Conservation (phyloP, 1,140 invertebrate genomes). For the Psix sp. region DNA sequence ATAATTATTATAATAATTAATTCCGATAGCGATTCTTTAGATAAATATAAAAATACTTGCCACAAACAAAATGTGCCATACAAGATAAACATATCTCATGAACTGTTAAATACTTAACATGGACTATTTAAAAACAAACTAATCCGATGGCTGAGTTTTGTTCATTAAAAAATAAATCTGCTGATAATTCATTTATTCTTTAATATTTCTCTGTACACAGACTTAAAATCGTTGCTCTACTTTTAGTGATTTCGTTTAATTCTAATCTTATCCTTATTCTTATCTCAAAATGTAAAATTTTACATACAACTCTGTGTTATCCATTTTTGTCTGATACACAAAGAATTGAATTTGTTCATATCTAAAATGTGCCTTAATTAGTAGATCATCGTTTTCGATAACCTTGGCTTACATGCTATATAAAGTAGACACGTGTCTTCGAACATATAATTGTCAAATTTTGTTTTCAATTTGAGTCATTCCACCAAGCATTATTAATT, state of each 20-base stretch:
- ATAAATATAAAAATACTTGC: too few species aligned
- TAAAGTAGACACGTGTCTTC: conserved; percentile 40
- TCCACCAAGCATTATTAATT: conserved; percentile 26
- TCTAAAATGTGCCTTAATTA: conserved; percentile 18
- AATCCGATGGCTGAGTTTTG: conserved; percentile 9
- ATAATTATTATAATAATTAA: too few species aligned
- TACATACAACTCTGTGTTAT: conserved; percentile 22
- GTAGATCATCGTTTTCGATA: conserved; percentile 21
- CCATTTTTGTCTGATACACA: conserved; percentile 8
- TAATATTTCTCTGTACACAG: conserved; percentile 15
- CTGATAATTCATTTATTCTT: conserved; percentile 10
- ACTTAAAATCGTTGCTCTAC: conserved; percentile 45
- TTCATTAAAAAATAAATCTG: conserved; percentile 16
- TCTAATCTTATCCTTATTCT: conserved; percentile 17
- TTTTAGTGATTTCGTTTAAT: conserved; percentile 6
- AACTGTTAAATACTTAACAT: too few species aligned
- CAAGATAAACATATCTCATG: too few species aligned
- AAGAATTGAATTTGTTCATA: conserved; percentile 38
- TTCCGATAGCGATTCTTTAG: too few species aligned
- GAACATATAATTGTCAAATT: conserved; percentile 34
- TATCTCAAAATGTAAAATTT: conserved; percentile 45
- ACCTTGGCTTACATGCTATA: conserved; percentile 30
- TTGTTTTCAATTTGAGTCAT: conserved; percentile 18
- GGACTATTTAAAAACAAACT: conserved; percentile 3
- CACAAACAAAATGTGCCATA: too few species aligned